Percentiles rank a stretch among this genome's conserved stretches.
Evolutionary conservation across 2,888 invertebrate species (phyloP).

Genomic region (Diogma glabrata): DNA sequence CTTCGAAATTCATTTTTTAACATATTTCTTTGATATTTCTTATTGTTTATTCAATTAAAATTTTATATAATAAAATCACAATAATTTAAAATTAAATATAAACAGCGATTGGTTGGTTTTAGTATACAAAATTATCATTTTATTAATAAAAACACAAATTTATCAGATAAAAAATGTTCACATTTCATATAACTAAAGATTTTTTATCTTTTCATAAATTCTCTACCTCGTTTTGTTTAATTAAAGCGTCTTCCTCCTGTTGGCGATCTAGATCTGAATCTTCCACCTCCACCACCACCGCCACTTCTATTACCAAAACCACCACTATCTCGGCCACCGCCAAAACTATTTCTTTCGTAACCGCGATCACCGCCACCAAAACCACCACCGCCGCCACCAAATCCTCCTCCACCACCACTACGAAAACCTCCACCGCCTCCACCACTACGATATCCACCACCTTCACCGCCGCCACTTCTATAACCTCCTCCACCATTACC

Average conservation of each 20-base stretch:
- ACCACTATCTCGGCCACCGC: conserved; percentile 18
- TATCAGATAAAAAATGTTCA: too few species aligned
- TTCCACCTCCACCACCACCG: conserved; percentile 2
- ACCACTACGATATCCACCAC: neutral
- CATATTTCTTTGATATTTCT: too few species aligned
- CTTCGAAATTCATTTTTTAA: too few species aligned
- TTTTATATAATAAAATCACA: too few species aligned
- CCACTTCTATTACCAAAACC: conserved; percentile 21
- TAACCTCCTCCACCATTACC: neutral
- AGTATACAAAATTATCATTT: too few species aligned
- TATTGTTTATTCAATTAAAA: too few species aligned
- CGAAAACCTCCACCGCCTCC: conserved; percentile 10
- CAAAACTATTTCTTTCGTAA: conserved; percentile 16
- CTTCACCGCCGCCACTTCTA: conserved; percentile 3
- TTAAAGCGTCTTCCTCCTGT: conserved; percentile 6
- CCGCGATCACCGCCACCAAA: conserved; percentile 18
- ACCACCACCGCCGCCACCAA: conserved; percentile 29
- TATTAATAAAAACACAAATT: too few species aligned
- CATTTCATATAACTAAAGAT: too few species aligned
- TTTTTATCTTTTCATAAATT: too few species aligned
- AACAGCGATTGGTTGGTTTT: too few species aligned
- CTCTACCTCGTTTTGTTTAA: too few species aligned
- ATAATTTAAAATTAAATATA: too few species aligned
- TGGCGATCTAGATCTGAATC: conserved; percentile 10
- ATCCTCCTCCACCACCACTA: conserved; percentile 34